Evolutionary conservation across 2,888 invertebrate genomes (phyloP).

Genomic region (Dynastes tityus): DNA sequence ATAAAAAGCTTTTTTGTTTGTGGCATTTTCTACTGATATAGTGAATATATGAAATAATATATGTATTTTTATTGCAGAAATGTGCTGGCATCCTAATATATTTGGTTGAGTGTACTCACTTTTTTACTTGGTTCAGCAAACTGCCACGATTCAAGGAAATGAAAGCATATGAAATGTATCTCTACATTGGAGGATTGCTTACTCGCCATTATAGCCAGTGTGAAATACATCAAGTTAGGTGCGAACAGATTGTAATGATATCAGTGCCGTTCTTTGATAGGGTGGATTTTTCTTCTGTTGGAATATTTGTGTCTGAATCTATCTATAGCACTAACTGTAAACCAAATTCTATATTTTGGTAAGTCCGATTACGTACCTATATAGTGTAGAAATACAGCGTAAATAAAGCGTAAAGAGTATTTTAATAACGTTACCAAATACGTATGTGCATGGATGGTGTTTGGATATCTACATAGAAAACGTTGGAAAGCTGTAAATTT

Average conservation of each 20-base stretch:
- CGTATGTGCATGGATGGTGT: too few relatives aligned
- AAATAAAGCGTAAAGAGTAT: too few relatives aligned
- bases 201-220: constrained; percentile 60
- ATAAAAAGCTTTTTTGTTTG: too few relatives aligned
- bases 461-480: too few relatives aligned
- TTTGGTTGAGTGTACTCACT: constrained; percentile 56
- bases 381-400: not conserved
- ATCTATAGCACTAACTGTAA: constrained; percentile 59
- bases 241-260: constrained; percentile 55
- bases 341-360: constrained; percentile 59
- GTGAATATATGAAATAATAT: not conserved
- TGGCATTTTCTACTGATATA: not conserved
- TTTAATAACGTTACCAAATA: too few relatives aligned
- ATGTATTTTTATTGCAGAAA: constrained; percentile 53
- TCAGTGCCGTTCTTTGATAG: constrained; percentile 54
- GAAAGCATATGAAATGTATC: constrained; percentile 52
- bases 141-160: constrained; percentile 44
- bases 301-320: constrained; percentile 59
- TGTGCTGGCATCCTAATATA: constrained; percentile 56
- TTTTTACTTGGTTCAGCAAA: constrained; percentile 54
- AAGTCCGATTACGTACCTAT: constrained; percentile 50
- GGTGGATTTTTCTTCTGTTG: constrained; percentile 56
- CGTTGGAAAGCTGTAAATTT: too few relatives aligned
- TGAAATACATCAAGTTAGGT: constrained; percentile 55
- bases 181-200: constrained; percentile 59